Evolutionary conservation across 1,140 invertebrate genomes (phyloP).

Genomic region (Sitodiplosis mosellana): DNA sequence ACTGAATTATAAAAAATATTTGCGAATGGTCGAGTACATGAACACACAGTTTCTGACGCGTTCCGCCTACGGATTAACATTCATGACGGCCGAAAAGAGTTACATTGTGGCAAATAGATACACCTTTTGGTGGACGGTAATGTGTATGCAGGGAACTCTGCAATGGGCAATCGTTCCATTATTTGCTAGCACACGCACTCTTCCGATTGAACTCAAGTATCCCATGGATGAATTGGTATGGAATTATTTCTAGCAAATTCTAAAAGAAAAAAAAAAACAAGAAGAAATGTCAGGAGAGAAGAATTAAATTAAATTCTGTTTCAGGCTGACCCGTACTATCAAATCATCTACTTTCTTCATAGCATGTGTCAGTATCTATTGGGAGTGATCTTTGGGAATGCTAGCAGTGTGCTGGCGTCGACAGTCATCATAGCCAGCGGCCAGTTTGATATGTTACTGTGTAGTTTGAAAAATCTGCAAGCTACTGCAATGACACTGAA

Average conservation of each 20-base stretch:
- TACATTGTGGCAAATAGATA: too few species aligned
- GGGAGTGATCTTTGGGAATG: background rate
- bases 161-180: background rate
- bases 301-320: background rate
- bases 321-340: background rate
- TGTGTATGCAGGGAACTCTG: too few species aligned
- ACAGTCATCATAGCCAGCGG: slow-evolving; percentile 7
- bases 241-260: background rate
- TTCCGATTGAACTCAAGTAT: background rate
- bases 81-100: too few species aligned
- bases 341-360: background rate
- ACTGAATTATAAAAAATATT: too few species aligned
- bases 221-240: background rate
- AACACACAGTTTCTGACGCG: too few species aligned
- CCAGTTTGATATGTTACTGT: slow-evolving; percentile 10
- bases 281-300: background rate
- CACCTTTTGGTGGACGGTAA: too few species aligned
- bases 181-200: background rate
- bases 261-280: background rate
- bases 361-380: background rate
- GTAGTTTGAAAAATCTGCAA: slow-evolving; percentile 9
- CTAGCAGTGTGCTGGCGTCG: background rate
- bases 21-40: too few species aligned
- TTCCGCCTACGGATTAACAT: too few species aligned
- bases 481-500: slow-evolving; percentile 6